phyloP scores from a whole-genome alignment of 2,113 vertebrate species.

The Peromyscus leucopus region DNA sequence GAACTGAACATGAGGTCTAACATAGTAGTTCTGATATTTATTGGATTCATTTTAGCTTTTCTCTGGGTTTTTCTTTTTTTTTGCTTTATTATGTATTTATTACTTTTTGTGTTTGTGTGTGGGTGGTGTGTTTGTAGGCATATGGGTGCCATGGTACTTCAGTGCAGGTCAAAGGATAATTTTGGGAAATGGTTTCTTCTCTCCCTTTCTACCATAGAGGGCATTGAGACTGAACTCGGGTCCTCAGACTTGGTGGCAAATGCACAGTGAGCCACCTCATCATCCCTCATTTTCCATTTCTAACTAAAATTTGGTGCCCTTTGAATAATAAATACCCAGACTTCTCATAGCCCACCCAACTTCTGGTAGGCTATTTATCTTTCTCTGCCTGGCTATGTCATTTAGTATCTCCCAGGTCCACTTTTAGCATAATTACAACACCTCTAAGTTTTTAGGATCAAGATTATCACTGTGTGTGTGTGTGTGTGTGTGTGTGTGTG shows the following conservation, averaged over 20 bases:
- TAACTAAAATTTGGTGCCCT: background rate
- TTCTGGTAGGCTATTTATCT: background rate
- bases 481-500: background rate
- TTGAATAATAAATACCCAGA: background rate
- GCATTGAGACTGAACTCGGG: background rate
- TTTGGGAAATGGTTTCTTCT: background rate
- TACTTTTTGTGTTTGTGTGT: background rate
- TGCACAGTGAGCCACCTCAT: background rate
- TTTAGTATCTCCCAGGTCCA: background rate
- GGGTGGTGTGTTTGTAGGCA: background rate
- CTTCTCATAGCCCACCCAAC: background rate
- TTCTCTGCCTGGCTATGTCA: background rate
- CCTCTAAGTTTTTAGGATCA: background rate
- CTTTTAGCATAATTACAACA: background rate
- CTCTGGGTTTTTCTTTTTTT: background rate
- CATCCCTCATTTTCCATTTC: background rate
- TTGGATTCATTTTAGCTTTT: background rate
- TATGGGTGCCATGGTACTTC: background rate
- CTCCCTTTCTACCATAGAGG: no score
- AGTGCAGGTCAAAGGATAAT: background rate
- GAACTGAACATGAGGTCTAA: background rate
- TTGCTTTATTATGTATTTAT: background rate
- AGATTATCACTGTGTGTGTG: background rate
- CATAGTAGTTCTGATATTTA: background rate
- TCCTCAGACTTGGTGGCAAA: background rate